Conservation (phyloP, 2,113 vertebrate genomes). For the Butastur rufipennis region DNA sequence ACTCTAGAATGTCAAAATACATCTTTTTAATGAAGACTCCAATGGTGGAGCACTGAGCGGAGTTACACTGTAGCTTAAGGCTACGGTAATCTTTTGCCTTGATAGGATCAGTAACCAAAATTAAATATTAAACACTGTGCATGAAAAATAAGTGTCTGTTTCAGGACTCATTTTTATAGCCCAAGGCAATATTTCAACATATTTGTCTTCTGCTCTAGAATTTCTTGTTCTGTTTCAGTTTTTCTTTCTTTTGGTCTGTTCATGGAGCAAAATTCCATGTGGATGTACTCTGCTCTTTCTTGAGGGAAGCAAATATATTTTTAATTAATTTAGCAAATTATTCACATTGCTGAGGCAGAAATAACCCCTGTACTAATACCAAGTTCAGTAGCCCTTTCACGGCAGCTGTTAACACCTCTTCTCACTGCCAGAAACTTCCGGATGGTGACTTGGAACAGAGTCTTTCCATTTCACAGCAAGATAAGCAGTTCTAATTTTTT, state of each 20-base stretch:
- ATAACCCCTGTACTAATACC: not conserved
- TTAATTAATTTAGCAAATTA: conserved; percentile 31
- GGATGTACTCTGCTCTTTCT: not conserved
- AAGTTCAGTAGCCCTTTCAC: conserved; percentile 6
- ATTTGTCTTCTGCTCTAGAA: not conserved
- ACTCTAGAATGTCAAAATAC: not conserved
- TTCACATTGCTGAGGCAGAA: not conserved
- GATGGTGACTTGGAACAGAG: not conserved
- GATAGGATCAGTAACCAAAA: not conserved
- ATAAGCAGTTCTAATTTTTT: conserved; percentile 22
- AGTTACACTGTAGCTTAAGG: not conserved
- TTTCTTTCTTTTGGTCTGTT: not conserved
- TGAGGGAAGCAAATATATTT: not conserved
- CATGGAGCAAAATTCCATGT: not conserved
- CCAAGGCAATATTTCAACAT: not conserved
- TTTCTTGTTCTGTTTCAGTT: not conserved
- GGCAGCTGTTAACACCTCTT: conserved; percentile 44
- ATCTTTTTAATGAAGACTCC: not conserved
- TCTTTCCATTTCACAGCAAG: not conserved
- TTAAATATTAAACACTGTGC: not conserved
- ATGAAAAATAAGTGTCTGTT: not conserved
- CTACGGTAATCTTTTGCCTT: not conserved
- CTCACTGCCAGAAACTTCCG: conserved; percentile 42
- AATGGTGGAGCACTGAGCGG: not conserved
- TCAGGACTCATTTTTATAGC: not conserved